Evolutionary conservation across 30 jellyfish, hydroid and myxozoan genomes (phyloP), one percentile per base, ranked within the genome.

Genomic region (Phacellophora camtschatica): DNA sequence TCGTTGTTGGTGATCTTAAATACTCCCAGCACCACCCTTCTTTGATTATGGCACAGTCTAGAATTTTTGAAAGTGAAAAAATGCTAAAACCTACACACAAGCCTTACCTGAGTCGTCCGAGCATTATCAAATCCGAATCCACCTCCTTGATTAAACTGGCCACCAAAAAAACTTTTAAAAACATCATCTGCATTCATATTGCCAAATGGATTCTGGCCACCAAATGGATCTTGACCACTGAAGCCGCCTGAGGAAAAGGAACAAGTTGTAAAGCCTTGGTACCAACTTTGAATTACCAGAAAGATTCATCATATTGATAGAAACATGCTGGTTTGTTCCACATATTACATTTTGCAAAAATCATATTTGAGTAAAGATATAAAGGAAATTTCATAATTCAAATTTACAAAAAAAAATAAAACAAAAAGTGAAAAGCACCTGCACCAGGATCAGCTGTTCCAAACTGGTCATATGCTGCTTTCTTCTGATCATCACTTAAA

Each of bases 401-500:
- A 30, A 9, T 37, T 8, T 0, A 5, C 0, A 8, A 5, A 19
- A 3, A 9, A 32, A 53, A n/a, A 34, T 5, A 8, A 24, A 4
- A 23, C 23, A 54, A 54, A 46, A 16, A 27, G 19, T 16, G 13
- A 0, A 12, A 16, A 73, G 18, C 29, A 85, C 98, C 96, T 46
- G 96, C 97, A 51, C 97, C 99, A 68, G 90, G 88, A 59, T 94
- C 97, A 19, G 99, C 90, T 51, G 95, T 96, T 3, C 99, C 99
- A 94, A 87, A 94, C 49, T 94, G 99, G 41, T 94, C 99, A 71
- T 94, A 94, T 31, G 99, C 76, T 5, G 95, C 84, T 83, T 94
- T 64, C 43, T 88, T 94, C 35, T 88, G 82, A 13, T 87, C 97
- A 72, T 94, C 99, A 87, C 99, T 87, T 54, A 94, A 56, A 10